Evolutionary conservation across 2,797 vertebrate genomes (phyloP).

Genomic region (Chaetodon trifasciatus): DNA sequence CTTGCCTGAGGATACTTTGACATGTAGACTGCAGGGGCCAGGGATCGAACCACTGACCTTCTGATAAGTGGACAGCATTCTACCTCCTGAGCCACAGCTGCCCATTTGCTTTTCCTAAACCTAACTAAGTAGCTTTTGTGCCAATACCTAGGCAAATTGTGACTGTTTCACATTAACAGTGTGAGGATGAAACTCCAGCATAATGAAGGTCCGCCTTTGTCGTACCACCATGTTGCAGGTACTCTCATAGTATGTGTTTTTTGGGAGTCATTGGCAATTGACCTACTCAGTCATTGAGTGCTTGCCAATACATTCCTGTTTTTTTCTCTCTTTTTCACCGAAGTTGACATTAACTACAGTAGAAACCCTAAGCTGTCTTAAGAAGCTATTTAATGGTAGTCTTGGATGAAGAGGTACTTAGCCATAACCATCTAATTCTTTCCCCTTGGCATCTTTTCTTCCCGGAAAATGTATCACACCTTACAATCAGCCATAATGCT

Average conservation of each 20-base stretch:
- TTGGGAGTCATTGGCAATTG: too few species aligned
- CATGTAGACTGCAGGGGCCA: too few species aligned
- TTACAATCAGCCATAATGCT: conserved; percentile 17
- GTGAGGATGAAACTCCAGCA: neutral
- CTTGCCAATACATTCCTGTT: neutral
- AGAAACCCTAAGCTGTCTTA: conserved; percentile 1
- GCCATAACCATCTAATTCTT: conserved; percentile 10
- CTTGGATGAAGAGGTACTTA: conserved; percentile 9
- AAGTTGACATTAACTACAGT: conserved; percentile 28
- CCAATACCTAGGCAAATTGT: too few species aligned
- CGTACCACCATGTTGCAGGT: too few species aligned
- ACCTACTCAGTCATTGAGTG: neutral
- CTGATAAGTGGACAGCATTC: too few species aligned
- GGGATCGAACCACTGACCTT: too few species aligned
- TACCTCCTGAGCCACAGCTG: too few species aligned
- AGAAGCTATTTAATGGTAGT: conserved; percentile 15
- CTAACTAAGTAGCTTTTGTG: too few species aligned
- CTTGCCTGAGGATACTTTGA: too few species aligned
- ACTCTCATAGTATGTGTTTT: too few species aligned
- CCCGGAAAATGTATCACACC: conserved; percentile 2
- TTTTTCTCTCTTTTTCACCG: conserved; percentile 2
- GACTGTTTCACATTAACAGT: neutral
- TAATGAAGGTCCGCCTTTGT: too few species aligned
- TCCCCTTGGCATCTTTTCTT: neutral
- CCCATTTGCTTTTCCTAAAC: too few species aligned